Evolutionary conservation across 2,797 vertebrate species (phyloP), one percentile per base, ranked within the genome.

Genomic region (Mormyrus proboscirostris): DNA sequence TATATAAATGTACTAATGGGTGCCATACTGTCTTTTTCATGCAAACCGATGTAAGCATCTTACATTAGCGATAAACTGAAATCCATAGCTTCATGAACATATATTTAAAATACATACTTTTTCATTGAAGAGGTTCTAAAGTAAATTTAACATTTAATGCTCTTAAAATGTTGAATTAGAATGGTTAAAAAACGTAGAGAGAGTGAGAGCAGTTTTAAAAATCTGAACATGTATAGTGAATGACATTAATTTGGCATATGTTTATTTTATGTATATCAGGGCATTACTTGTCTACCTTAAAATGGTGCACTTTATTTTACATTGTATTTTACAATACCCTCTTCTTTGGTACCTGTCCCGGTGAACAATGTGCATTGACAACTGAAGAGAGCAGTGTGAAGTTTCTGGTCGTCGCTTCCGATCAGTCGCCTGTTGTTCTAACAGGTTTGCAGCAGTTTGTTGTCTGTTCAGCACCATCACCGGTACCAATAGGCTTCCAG

Each of bases 121-220:
- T 85, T 51, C 83, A 51, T 85, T 85, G 83, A n/a, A 50, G 79
- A 83, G 79, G 41, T 47, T 83, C 41, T 50, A 22, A 83, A 83
- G 19, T 83, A 50, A 47, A 83, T 49, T 8, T 83, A 83, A 47
- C 76, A 44, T 44, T 82, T 47, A 82, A 47, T 76, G 76, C 49
- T 85, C 22, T 49, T 22, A 85, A 51, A 53, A 50, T 85, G 47
- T 85, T 51, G n/a, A 9, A 51, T 51, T 51, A 85, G 22, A 85
- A 85, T 14, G 44, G 44, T 47, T 29, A 85, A 85, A 82, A 82
- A 85, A 85, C 44, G 12, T 51, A 51, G 44, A 10, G 4, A 29
- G 47, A 50, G 79, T 14, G 12, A 76, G 38, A 82, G 41, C 76
- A 44, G 41, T 47, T 82, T 82, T 82, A 47, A 82, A 82, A 47